phyloP scores from a whole-genome alignment of 2,888 invertebrate genomes.

The Metellina segmentata region DNA sequence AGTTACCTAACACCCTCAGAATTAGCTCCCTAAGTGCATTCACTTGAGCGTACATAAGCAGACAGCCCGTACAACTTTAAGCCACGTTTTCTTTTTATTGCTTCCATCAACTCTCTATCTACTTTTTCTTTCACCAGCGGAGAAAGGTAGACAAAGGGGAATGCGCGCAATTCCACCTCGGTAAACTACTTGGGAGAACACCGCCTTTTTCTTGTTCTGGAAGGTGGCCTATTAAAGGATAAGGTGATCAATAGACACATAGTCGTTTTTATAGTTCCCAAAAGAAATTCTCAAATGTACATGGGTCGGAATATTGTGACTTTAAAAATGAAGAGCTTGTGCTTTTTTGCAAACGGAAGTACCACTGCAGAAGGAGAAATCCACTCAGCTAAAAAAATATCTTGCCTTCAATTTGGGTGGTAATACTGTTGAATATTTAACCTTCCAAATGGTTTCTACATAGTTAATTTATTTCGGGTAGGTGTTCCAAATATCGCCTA shows the following conservation, averaged over 20 bases:
- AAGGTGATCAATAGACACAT: slow-evolving; percentile 3
- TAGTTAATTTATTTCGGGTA: no score
- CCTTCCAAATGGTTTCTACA: no score
- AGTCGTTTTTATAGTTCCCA: neutral
- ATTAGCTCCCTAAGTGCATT: neutral
- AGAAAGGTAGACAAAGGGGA: neutral
- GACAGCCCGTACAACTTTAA: neutral
- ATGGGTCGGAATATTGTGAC: neutral
- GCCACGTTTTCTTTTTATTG: slow-evolving; percentile 1
- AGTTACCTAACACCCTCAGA: neutral
- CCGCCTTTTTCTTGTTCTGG: slow-evolving; percentile 31
- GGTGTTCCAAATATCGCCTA: no score
- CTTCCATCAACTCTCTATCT: neutral
- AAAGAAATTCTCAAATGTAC: neutral
- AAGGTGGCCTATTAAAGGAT: slow-evolving; percentile 17
- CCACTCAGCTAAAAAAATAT: no score
- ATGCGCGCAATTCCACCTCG: neutral
- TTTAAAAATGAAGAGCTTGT: neutral
- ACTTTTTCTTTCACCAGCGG: neutral
- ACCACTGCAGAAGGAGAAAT: no score
- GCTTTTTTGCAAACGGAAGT: no score
- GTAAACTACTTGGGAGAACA: slow-evolving; percentile 16
- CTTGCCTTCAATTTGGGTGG: no score
- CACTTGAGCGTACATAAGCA: neutral
- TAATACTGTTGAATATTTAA: no score